Conservation (phyloP, 2,888 invertebrate genomes). For the Embidobia sp. region DNA sequence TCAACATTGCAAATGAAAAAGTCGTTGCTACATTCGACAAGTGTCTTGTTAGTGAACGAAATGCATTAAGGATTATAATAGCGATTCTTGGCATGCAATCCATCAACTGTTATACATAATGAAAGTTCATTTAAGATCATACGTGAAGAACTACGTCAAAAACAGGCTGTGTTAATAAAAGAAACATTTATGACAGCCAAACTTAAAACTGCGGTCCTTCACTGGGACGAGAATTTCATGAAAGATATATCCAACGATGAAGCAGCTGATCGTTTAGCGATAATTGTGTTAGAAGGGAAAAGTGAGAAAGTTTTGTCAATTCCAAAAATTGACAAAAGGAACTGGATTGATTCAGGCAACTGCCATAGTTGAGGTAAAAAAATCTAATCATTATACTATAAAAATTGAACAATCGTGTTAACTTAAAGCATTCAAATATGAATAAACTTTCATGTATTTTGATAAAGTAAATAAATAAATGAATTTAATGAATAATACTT, state of each 20-base stretch:
- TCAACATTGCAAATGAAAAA: constrained; percentile 51
- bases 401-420: no score
- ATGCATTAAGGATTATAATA: constrained; percentile 42
- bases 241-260: constrained; percentile 1
- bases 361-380: constrained; percentile 29
- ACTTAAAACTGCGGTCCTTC: constrained; percentile 26
- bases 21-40: constrained; percentile 53
- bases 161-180: constrained; percentile 21
- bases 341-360: constrained; percentile 32
- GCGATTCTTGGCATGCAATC: constrained; percentile 50
- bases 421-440: no score
- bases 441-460: no score
- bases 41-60: constrained; percentile 50
- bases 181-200: constrained; percentile 16
- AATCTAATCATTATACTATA: no score
- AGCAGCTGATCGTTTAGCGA: constrained; percentile 27
- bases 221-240: constrained; percentile 47
- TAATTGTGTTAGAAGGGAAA: constrained; percentile 24
- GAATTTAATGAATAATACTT: no score
- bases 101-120: constrained; percentile 36
- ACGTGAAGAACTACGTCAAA: constrained; percentile 34
- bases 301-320: constrained; percentile 28
- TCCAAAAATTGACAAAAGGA: constrained; percentile 37
- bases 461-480: no score
- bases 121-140: no score